A percentile compares a stretch with the other conserved stretches of the same genome.
phyloP scores from a whole-genome alignment of 1,140 invertebrate genomes.

The Fopius arisanus region DNA sequence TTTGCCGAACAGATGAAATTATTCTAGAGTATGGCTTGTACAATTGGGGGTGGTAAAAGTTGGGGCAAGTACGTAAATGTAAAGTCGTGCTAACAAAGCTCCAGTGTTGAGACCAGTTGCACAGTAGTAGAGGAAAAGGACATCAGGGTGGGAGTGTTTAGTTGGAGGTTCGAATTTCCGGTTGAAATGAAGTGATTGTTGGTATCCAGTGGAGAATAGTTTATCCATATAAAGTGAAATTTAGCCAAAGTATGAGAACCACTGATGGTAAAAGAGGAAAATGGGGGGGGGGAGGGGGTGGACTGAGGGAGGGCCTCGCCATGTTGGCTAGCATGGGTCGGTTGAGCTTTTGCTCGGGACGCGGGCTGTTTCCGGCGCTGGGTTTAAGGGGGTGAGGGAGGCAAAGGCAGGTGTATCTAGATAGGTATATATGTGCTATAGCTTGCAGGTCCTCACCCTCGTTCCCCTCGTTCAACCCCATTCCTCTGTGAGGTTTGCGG shows the following conservation, averaged over 20 bases:
- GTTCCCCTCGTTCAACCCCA: constrained; percentile 49
- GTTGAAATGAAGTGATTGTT: constrained; percentile 20
- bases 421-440: constrained; percentile 48
- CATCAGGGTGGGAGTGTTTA: background rate
- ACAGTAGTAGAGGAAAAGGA: background rate
- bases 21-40: too few species aligned
- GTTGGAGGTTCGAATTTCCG: constrained; percentile 15
- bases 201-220: background rate
- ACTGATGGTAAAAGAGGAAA: constrained; percentile 41
- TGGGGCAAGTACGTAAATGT: background rate
- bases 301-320: constrained; percentile 43
- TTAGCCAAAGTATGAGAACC: constrained; percentile 51
- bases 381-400: constrained; percentile 32
- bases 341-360: constrained; percentile 53
- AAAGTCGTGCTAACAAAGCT: background rate
- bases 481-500: constrained; percentile 38
- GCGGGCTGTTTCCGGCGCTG: constrained; percentile 59
- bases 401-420: constrained; percentile 56
- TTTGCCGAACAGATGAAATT: too few species aligned
- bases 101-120: background rate
- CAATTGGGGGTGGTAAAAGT: background rate
- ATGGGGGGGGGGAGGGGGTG: background rate
- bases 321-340: constrained; percentile 58
- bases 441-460: constrained; percentile 50
- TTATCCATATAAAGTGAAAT: constrained; percentile 11